Conservation (phyloP, 2,888 invertebrate genomes). For the Flexamia atlantica region DNA sequence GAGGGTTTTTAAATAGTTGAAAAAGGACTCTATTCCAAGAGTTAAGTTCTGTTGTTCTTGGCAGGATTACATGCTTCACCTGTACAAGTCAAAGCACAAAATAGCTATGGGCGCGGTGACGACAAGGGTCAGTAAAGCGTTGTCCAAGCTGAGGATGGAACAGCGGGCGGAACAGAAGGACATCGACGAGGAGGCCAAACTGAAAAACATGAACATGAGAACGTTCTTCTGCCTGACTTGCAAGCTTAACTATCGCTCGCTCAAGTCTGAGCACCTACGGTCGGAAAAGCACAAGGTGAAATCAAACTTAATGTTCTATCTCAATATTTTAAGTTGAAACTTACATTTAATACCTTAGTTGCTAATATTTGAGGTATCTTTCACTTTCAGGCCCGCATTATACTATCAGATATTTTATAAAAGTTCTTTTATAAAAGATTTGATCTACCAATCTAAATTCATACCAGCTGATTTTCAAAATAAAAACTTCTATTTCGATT, state of each 20-base stretch:
- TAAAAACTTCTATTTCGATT: no score
- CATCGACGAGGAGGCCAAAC: constrained; percentile 80
- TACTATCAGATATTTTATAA: no score
- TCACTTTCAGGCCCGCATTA: no score
- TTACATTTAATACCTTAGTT: no score
- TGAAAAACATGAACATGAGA: constrained; percentile 79
- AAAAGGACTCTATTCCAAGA: no score
- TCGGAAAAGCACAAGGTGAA: constrained; percentile 82
- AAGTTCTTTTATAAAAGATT: no score
- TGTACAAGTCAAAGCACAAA: constrained; percentile 84
- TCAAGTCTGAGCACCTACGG: constrained; percentile 86
- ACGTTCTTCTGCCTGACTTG: constrained; percentile 86
- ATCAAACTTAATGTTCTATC: background rate
- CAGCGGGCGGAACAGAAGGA: constrained; percentile 89
- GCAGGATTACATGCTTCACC: constrained; percentile 85
- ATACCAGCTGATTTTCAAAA: no score
- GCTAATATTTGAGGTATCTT: no score
- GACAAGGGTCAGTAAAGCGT: constrained; percentile 84
- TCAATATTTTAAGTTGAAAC: no score
- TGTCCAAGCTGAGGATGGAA: constrained; percentile 87
- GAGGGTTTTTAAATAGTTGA: no score
- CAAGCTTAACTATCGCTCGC: constrained; percentile 86
- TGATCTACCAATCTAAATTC: no score
- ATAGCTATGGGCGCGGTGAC: constrained; percentile 86
- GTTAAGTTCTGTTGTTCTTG: no score